These are phyloP conservation scores for Chondrilla cf. caribensis DNA, from an alignment of 37 sponge, comb jelly and placozoan genomes.

Conservation along the genomic window DNA sequence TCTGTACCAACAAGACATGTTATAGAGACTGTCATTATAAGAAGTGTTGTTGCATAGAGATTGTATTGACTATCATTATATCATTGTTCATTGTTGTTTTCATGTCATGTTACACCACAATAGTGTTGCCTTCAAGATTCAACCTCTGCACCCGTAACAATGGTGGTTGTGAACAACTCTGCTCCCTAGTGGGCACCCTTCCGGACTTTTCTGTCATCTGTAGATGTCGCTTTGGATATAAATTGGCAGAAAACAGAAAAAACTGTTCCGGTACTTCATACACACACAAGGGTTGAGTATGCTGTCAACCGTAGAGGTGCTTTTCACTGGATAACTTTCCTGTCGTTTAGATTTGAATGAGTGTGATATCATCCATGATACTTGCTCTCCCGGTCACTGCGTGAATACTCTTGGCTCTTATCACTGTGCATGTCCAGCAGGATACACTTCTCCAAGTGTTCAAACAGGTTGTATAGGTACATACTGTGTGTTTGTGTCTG, in stretches of 20 bases:
- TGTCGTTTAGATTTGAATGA: slow-evolving; percentile 41
- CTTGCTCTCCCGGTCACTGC: slow-evolving; percentile 29
- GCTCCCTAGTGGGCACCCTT: background rate
- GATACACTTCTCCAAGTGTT: background rate
- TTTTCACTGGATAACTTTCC: background rate
- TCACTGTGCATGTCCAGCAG: slow-evolving; percentile 29
- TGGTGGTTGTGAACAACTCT: slow-evolving; percentile 46
- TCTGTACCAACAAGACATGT: too few species aligned
- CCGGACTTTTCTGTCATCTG: slow-evolving; percentile 16
- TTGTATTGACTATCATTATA: too few species aligned
- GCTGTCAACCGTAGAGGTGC: background rate
- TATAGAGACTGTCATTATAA: too few species aligned
- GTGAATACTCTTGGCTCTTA: slow-evolving; percentile 37
- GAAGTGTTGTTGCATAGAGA: too few species aligned
- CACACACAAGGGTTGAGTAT: background rate
- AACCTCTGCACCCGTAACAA: background rate
- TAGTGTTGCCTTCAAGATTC: too few species aligned
- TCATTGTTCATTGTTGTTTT: too few species aligned
- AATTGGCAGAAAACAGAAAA: slow-evolving; percentile 15
- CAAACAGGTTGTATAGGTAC: background rate
- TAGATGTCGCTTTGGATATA: slow-evolving; percentile 37
- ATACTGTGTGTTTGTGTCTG: too few species aligned
- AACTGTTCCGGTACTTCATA: slow-evolving; percentile 52
- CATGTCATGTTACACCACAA: too few species aligned
- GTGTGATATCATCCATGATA: slow-evolving; percentile 1